These are phyloP conservation scores for Tragelaphus eurycerus DNA, from an alignment of 2,797 vertebrate species.

Conservation along the genomic window DNA sequence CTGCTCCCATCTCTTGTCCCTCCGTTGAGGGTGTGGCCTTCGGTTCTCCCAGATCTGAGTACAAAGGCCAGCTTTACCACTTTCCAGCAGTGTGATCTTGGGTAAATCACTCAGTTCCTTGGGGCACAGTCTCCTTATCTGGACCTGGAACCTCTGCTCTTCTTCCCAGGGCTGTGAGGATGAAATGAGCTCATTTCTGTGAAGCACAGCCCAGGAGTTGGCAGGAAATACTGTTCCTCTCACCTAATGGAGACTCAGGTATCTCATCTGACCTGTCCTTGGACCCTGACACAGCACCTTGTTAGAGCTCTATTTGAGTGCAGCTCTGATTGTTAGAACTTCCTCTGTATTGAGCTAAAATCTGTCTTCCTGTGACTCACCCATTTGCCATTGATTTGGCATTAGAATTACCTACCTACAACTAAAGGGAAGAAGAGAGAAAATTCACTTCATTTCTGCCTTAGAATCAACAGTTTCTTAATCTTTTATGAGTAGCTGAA, in stretches of 20 bases:
- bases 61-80: not conserved
- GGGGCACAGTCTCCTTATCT: not conserved
- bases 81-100: not conserved
- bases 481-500: not conserved
- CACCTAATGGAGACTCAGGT: not conserved
- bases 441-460: not conserved
- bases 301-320: not conserved
- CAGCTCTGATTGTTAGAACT: not conserved
- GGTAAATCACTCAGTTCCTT: not conserved
- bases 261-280: not conserved
- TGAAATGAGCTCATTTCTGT: not conserved
- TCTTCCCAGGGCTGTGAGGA: not conserved
- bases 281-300: not conserved
- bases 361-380: not conserved
- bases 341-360: not conserved
- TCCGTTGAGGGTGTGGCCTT: not conserved
- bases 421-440: not conserved
- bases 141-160: not conserved
- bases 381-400: not conserved
- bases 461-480: slow-evolving; percentile 20
- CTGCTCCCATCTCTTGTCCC: not conserved
- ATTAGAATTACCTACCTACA: not conserved
- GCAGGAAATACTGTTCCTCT: not conserved
- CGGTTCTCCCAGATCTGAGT: not conserved
- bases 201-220: not conserved